Evolutionary conservation across 2,797 vertebrate genomes (phyloP).

Genomic region (Mycteria americana): DNA sequence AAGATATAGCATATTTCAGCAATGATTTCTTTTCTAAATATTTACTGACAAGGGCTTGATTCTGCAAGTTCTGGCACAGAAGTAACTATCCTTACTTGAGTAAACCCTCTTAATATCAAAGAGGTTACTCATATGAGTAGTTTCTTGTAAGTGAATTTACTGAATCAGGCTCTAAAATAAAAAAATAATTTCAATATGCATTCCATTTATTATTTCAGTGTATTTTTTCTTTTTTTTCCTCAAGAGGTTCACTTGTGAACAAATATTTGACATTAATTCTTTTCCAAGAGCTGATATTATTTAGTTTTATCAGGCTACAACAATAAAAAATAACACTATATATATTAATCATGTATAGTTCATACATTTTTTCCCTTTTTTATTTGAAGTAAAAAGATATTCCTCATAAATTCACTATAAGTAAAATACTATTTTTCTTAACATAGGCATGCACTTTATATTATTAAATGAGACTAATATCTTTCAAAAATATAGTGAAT

Average conservation of each 20-base stretch:
- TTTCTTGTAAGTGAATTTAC: not conserved
- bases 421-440: not conserved
- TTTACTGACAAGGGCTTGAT: not conserved
- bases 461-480: conserved; percentile 62
- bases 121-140: not conserved
- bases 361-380: not conserved
- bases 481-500: conserved; percentile 56
- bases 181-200: conserved; percentile 32
- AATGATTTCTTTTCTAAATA: conserved; percentile 1
- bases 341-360: conserved; percentile 6
- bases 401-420: conserved; percentile 28
- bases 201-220: not conserved
- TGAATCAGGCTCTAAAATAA: not conserved
- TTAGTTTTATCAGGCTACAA: conserved; percentile 8
- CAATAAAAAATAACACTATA: conserved; percentile 36
- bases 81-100: not conserved
- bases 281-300: conserved; percentile 44
- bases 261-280: conserved; percentile 37
- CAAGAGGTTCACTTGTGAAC: not conserved
- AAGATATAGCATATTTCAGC: not conserved
- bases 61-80: not conserved
- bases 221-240: not conserved
- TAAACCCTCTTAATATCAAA: not conserved
- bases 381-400: not conserved
- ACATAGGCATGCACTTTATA: conserved; percentile 18